phyloP scores from a whole-genome alignment of 2,113 vertebrate genomes.

The Hippoglossus stenolepis region DNA sequence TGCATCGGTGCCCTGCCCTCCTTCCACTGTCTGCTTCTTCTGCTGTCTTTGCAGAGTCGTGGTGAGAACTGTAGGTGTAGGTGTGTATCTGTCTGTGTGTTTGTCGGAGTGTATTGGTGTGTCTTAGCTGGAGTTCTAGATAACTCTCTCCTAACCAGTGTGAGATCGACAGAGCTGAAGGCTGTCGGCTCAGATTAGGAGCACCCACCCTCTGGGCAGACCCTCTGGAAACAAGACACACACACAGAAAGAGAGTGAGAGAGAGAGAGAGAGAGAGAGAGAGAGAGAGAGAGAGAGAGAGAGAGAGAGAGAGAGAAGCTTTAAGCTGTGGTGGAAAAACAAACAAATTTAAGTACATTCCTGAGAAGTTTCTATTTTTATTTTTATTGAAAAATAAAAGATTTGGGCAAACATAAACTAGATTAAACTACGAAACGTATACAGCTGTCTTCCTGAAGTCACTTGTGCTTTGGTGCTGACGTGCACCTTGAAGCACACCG shows the following conservation, averaged over 20 bases:
- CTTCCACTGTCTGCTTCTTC: constrained; percentile 51
- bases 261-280: too few species aligned
- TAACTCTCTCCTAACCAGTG: constrained; percentile 65
- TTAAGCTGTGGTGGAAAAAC: not conserved
- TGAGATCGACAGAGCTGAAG: constrained; percentile 58
- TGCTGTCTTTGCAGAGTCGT: constrained; percentile 38
- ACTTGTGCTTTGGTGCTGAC: too few species aligned
- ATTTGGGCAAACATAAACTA: too few species aligned
- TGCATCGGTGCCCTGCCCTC: constrained; percentile 63
- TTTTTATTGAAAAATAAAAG: too few species aligned
- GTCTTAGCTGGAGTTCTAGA: constrained; percentile 53
- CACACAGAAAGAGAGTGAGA: not conserved
- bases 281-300: too few species aligned
- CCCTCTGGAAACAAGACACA: not conserved
- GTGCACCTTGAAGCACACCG: too few species aligned
- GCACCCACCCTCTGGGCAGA: constrained; percentile 41
- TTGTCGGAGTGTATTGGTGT: constrained; percentile 6
- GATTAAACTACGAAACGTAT: too few species aligned
- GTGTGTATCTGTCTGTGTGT: constrained; percentile 23
- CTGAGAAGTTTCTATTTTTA: too few species aligned
- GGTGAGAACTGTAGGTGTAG: constrained; percentile 36
- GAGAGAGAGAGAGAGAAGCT: not conserved
- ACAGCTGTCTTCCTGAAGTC: too few species aligned
- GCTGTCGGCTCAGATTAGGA: constrained; percentile 53
- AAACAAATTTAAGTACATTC: too few species aligned